Percentiles rank a stretch among this genome's conserved stretches.
Conservation (phyloP, 2,888 invertebrate species). For the Tenthredo mesomela region DNA sequence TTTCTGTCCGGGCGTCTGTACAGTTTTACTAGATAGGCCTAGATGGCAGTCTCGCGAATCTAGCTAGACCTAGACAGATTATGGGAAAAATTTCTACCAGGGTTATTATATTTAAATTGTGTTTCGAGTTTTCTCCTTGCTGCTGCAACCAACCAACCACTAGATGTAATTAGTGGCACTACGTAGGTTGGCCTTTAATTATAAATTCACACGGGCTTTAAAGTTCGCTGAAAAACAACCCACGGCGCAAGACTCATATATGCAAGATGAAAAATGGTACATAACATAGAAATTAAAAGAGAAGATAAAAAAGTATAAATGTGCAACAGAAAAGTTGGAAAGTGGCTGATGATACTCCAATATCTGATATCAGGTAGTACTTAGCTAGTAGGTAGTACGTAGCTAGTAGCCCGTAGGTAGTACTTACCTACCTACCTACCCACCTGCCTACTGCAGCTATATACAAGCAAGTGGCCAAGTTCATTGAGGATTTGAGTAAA, state of each 20-base stretch:
- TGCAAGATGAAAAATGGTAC: neutral
- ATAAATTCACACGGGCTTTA: neutral
- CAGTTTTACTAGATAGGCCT: no score
- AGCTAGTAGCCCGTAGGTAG: no score
- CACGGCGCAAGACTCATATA: neutral
- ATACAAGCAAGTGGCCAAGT: slow-evolving; percentile 14
- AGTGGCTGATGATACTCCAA: neutral
- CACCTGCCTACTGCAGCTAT: neutral
- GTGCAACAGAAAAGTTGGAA: neutral
- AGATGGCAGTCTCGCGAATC: no score
- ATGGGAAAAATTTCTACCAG: no score
- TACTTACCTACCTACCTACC: neutral
- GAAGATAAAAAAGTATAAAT: no score
- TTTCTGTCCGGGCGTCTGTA: no score
- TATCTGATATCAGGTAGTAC: neutral
- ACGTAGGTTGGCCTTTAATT: slow-evolving; percentile 16
- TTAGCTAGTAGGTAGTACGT: no score
- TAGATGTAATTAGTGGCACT: slow-evolving; percentile 25
- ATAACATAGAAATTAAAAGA: neutral
- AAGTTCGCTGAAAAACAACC: neutral
- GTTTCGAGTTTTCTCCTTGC: neutral
- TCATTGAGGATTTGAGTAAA: slow-evolving; percentile 43
- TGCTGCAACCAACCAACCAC: neutral
- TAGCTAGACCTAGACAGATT: no score
- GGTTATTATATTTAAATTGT: neutral